phyloP scores from a whole-genome alignment of 2,797 vertebrate genomes.

The Huso huso region DNA sequence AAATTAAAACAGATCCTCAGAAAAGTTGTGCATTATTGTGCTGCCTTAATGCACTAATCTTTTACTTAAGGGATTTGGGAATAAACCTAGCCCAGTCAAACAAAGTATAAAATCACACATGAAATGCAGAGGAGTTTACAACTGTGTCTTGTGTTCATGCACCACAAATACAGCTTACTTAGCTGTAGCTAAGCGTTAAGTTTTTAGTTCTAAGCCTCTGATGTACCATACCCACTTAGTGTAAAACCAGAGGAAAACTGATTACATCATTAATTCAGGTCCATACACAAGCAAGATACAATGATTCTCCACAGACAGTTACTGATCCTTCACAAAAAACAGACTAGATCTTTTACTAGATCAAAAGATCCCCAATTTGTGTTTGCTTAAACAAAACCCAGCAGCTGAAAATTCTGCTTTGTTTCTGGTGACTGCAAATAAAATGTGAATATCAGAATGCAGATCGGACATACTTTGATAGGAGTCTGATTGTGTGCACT shows the following conservation, averaged over 20 bases:
- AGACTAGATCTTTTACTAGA: conserved; percentile 4
- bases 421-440: conserved; percentile 3
- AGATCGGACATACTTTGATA: too few species aligned
- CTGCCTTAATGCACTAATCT: background rate
- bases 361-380: conserved; percentile 1
- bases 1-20: background rate
- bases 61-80: conserved; percentile 1
- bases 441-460: conserved; percentile 1
- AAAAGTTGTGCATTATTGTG: background rate
- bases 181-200: background rate
- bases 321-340: conserved; percentile 14
- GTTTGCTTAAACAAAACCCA: background rate
- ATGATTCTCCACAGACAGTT: conserved; percentile 19
- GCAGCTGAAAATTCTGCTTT: background rate
- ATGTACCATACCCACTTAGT: background rate
- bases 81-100: background rate
- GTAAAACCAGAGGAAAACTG: background rate
- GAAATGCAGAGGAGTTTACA: background rate
- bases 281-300: conserved; percentile 5
- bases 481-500: too few species aligned
- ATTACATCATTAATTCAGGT: conserved; percentile 17
- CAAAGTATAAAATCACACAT: conserved; percentile 2
- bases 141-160: background rate
- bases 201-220: background rate
- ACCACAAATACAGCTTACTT: background rate